Conservation (phyloP, 2,797 vertebrate species). For the Perodicticus potto region DNA sequence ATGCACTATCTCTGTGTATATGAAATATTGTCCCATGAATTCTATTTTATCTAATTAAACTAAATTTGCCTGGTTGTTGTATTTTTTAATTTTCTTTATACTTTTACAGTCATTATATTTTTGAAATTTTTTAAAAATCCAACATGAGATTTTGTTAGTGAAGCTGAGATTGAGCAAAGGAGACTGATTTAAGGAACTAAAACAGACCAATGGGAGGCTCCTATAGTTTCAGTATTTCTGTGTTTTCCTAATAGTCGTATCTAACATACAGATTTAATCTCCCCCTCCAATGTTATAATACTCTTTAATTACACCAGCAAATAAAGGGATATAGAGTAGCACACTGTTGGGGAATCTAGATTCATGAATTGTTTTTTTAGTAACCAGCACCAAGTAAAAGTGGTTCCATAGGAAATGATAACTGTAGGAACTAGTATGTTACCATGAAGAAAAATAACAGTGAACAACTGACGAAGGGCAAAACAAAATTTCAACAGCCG, state of each 20-base stretch:
- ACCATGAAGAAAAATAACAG: neutral
- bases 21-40: neutral
- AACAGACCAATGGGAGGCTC: neutral
- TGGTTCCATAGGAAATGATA: neutral
- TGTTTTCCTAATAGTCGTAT: neutral
- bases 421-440: neutral
- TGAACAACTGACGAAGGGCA: neutral
- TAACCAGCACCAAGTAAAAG: neutral
- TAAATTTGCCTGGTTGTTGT: slow-evolving; percentile 10
- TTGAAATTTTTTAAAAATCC: neutral
- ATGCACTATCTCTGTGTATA: neutral
- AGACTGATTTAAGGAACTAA: neutral
- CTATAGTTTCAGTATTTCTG: neutral
- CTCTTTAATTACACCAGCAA: neutral
- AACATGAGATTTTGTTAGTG: neutral
- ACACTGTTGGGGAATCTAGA: neutral
- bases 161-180: slow-evolving; percentile 76
- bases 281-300: neutral
- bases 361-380: neutral
- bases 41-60: slow-evolving; percentile 13
- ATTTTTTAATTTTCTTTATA: slow-evolving; percentile 14
- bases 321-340: neutral
- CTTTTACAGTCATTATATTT: neutral
- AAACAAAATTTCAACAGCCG: neutral
- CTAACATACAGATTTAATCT: slow-evolving; percentile 6